Conservation (phyloP, 2,797 vertebrate genomes). For the Ispidina lecontei region DNA sequence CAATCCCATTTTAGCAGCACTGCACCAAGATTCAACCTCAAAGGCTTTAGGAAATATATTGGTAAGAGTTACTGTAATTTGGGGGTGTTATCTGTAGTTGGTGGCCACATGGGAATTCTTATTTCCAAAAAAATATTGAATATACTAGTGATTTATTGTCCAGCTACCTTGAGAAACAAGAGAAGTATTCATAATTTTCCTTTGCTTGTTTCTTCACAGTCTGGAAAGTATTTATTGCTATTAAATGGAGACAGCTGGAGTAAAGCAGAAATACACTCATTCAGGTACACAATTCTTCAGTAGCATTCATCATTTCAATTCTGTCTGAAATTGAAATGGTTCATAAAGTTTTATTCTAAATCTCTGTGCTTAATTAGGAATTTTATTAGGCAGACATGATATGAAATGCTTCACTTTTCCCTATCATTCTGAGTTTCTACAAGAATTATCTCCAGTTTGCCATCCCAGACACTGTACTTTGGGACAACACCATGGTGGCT, state of each 20-base stretch:
- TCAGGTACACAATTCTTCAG: neutral
- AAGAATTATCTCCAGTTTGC: neutral
- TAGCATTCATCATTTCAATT: neutral
- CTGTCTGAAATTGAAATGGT: neutral
- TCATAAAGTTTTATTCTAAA: neutral
- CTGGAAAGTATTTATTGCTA: neutral
- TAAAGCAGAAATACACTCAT: neutral
- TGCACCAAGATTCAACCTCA: slow-evolving; percentile 1
- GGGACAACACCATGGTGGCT: neutral
- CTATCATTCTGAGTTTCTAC: neutral
- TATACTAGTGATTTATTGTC: neutral
- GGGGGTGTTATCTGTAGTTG: neutral
- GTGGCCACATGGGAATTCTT: neutral
- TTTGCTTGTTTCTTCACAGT: neutral
- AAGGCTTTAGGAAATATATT: slow-evolving; percentile 7
- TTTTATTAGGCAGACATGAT: neutral
- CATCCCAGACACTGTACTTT: neutral
- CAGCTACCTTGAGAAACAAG: neutral
- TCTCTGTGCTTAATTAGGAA: neutral
- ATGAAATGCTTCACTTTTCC: neutral
- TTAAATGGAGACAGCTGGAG: neutral
- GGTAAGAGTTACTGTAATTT: neutral
- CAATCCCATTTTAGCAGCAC: slow-evolving; percentile 35
- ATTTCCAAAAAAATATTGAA: neutral
- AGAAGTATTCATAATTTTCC: neutral